Base-by-base conservation (phyloP, 2,113 vertebrate genomes). In the Salvelinus namaycush region DNA sequence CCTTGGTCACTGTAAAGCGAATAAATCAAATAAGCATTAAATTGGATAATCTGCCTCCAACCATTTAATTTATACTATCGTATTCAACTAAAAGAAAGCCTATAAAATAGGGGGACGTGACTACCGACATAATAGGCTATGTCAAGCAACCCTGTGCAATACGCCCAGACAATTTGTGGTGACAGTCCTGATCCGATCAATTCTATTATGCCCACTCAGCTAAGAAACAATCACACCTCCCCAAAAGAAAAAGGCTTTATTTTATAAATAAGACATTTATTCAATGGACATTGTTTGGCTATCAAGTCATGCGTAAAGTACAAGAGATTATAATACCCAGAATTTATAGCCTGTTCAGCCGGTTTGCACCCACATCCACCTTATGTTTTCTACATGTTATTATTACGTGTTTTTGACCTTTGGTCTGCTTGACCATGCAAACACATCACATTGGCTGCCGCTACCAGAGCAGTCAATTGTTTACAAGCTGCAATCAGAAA, bases 51-150 rank as follows among this genome's bases (percentile, higher is more conserved):
- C 83, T 83, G 76, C 39, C 39, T 44, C 39, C 39, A 44, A 44
- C 39, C 39, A 44, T 44, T 44, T 44, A 11, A 44, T 44, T 44
- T 11, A 44, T 44, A 11, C 39, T 44, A 44, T 44, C 39, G 9
- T 44, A 44, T 44, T 44, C 9, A 44, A 44, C 39, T 9, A 44
- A 2, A 44, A 44, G 39, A 11, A 44, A 44, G 9, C 39, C 39
- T 44, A 12, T 44, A 44, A 11, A 0, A 44, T 44, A 44, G 9
- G 39, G 39, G 39, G 39, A 44, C 39, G 39, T 44, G 39, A 44
- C 39, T 81, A 78, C 64, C 89, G 86, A 92, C 89, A 89, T 92
- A 92, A 93, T 90, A 78, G 89, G 90, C 90, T 12, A 44, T 44
- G 39, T 44, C 39, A 92, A 87, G 88, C 81, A 85, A 84, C 83